Conservation (phyloP, 1,140 invertebrate species). For the Drosophila lacteicornis region DNA sequence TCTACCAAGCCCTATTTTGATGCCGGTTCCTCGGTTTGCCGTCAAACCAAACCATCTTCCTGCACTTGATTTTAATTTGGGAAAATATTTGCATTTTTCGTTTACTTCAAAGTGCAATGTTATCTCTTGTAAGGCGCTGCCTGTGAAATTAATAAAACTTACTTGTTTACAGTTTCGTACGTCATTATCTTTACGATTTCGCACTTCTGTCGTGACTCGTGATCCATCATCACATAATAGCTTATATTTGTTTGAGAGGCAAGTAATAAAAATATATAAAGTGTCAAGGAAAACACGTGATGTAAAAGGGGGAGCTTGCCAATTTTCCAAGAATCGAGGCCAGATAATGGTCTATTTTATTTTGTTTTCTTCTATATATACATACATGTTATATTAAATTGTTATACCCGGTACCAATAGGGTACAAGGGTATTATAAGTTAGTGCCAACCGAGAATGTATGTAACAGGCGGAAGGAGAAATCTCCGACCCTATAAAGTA, state of each 20-base stretch:
- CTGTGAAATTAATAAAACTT: neutral
- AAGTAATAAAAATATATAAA: neutral
- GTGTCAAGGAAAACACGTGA: neutral
- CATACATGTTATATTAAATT: neutral
- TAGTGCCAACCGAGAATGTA: too few relatives aligned
- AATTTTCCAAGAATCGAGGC: neutral
- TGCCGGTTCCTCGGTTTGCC: neutral
- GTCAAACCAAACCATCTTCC: neutral
- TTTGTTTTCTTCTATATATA: neutral
- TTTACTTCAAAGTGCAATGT: neutral
- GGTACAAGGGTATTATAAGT: too few relatives aligned
- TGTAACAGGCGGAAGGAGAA: too few relatives aligned
- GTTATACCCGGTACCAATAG: too few relatives aligned
- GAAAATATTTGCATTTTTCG: neutral
- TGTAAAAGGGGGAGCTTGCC: neutral
- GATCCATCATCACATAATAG: neutral
- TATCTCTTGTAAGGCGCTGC: neutral
- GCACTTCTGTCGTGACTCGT: neutral
- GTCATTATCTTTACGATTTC: neutral
- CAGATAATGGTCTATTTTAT: neutral
- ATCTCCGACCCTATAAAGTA: too few relatives aligned
- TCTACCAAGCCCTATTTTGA: conserved; percentile 15
- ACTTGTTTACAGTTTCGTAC: neutral
- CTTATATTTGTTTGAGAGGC: neutral
- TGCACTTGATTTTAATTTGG: neutral